Evolutionary conservation across 2,113 vertebrate genomes (phyloP), one percentile per base, ranked within the genome.

Genomic region (Myrmophylax atrothorax): DNA sequence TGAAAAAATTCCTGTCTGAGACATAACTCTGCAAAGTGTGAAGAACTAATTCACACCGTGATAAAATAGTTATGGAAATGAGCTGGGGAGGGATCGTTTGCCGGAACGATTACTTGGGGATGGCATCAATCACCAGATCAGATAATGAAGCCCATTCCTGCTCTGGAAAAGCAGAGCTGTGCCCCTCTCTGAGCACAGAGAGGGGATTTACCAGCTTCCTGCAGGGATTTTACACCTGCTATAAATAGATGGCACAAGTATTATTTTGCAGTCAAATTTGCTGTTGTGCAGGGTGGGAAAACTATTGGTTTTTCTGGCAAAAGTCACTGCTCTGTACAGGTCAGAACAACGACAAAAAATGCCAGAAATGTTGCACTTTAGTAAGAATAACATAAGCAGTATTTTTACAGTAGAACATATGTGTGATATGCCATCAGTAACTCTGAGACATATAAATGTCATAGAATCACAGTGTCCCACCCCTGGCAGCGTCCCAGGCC

Each of bases 31-130:
- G 67, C 78, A 83, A 83, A 94, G 78, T 62, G 89, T 44, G 87
- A 93, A 82, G 55, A 91, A 22, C 81, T 96, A 87, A 95, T 93
- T 95, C 79, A 52, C 67, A 46, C 7, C 16, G 84, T 59, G 75
- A 89, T 85, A 87, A 93, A 87, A 85, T 7, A 89, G 87, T 69
- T 85, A 68, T 80, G 89, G 56, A 96, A 89, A 91, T 83, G 87
- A 85, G 81, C 4, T 66, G 72, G 58, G 74, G 77, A 92, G 87
- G 77, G 58, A 73, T 93, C 52, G 19, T 84, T 95, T 78, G 29
- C 52, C 80, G 79, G 94, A 63, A 28, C 50, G 73, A 76, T 68
- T 25, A 12, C 78, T 67, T 49, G 12, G 94, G 74, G 93, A 55
- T 7, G 46, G 67, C 74, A 83, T 85, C 87, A 53, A 19, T 79